Evolutionary conservation across 2,797 vertebrate genomes (phyloP).

Genomic region (Paedocypris micromegethes): DNA sequence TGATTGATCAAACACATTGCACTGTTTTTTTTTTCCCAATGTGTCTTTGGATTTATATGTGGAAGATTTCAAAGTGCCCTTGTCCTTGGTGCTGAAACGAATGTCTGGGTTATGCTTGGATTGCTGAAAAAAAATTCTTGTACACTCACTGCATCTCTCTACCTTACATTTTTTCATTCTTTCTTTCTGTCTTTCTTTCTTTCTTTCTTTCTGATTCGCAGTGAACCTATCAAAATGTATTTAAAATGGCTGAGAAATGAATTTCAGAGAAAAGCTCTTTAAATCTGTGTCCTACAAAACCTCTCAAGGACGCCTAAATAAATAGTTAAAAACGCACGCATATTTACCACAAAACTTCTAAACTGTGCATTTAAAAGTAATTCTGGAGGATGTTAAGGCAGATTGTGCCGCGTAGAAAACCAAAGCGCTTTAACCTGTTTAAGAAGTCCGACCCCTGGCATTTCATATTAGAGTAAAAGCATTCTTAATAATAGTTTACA

Average conservation of each 20-base stretch:
- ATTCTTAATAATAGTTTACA: conserved; percentile 52
- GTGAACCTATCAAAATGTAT: too few relatives aligned
- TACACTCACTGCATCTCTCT: too few relatives aligned
- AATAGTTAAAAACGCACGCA: not conserved
- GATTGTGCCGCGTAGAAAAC: conserved; percentile 5
- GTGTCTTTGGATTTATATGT: not conserved
- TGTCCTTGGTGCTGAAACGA: conserved; percentile 36
- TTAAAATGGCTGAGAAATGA: not conserved
- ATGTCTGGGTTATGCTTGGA: too few relatives aligned
- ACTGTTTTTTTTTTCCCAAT: not conserved
- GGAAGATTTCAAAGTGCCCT: not conserved
- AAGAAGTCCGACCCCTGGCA: conserved; percentile 26
- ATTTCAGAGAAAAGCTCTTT: not conserved
- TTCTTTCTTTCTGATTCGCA: too few relatives aligned
- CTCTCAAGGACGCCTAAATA: not conserved
- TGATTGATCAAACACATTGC: not conserved
- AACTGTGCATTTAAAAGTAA: conserved; percentile 29
- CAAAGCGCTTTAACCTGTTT: conserved; percentile 23
- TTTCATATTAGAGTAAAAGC: conserved; percentile 27
- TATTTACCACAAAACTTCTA: conserved; percentile 25
- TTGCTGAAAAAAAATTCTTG: too few relatives aligned
- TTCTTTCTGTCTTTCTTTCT: too few relatives aligned
- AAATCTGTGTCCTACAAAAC: not conserved
- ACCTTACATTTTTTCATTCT: too few relatives aligned
- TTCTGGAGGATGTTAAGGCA: conserved; percentile 12